Evolutionary conservation across 64 coral and sea anemone species (phyloP).

Genomic region (Montipora efflorescens): DNA sequence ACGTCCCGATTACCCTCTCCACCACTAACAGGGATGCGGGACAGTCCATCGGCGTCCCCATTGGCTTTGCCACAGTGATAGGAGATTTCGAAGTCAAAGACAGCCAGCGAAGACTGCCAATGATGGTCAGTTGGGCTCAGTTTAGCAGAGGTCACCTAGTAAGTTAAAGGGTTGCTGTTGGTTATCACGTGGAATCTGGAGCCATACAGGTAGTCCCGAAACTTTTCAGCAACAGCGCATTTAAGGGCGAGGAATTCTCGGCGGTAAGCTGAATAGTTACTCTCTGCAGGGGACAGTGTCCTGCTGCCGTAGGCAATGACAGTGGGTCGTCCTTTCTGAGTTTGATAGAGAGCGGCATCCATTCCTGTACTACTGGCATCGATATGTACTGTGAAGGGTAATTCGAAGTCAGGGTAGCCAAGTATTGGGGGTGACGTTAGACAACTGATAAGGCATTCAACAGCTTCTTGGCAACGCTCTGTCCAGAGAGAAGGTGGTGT

Average conservation of each 20-base stretch:
- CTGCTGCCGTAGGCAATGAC: conserved; percentile 71
- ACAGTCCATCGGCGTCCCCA: conserved; percentile 34
- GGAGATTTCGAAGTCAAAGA: conserved; percentile 36
- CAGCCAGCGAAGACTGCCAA: conserved; percentile 53
- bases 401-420: conserved; percentile 59
- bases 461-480: conserved; percentile 19
- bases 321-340: background rate
- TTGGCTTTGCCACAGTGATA: conserved; percentile 35
- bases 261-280: conserved; percentile 57
- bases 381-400: conserved; percentile 55
- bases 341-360: conserved; percentile 62
- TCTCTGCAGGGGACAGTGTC: conserved; percentile 54
- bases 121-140: conserved; percentile 70
- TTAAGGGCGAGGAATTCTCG: conserved; percentile 58
- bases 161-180: conserved; percentile 63
- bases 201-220: conserved; percentile 40
- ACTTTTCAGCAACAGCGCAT: conserved; percentile 45
- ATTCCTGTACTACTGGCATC: conserved; percentile 35
- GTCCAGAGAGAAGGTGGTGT: conserved; percentile 32
- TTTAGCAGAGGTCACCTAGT: conserved; percentile 42
- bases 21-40: conserved; percentile 14
- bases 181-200: conserved; percentile 34
- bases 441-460: conserved; percentile 31
- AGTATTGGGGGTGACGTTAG: conserved; percentile 71
- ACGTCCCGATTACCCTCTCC: background rate